A percentile compares a stretch with the other conserved stretches of the same genome.
phyloP scores from a whole-genome alignment of 2,113 vertebrate species.

The Parotia lawesii region DNA sequence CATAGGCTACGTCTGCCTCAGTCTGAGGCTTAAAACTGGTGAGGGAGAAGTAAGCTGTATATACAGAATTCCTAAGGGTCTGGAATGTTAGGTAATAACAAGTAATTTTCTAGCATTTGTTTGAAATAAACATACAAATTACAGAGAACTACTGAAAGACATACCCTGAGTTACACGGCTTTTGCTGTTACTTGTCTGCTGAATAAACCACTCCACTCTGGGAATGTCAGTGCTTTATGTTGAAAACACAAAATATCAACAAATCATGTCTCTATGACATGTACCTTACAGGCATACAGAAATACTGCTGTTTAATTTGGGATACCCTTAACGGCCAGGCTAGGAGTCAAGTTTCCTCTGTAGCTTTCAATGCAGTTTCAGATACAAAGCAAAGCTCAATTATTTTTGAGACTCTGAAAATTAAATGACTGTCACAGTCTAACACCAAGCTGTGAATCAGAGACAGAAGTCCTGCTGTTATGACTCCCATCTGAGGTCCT shows the following conservation, averaged over 20 bases:
- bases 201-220: not conserved
- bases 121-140: conserved; percentile 15
- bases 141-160: not conserved
- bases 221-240: not conserved
- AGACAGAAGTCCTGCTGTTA: not conserved
- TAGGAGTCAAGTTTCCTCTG: not conserved
- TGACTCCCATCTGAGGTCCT: not conserved
- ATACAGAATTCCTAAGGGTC: not conserved
- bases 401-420: not conserved
- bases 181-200: not conserved
- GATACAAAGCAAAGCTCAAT: not conserved
- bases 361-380: not conserved
- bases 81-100: not conserved
- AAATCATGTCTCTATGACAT: not conserved
- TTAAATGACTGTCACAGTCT: not conserved
- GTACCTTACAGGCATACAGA: not conserved
- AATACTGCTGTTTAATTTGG: not conserved
- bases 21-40: not conserved
- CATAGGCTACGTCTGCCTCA: not conserved
- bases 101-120: not conserved
- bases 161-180: not conserved
- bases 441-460: not conserved
- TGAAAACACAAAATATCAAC: not conserved
- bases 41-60: not conserved
- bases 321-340: not conserved